phyloP scores from a whole-genome alignment of 2,113 vertebrate genomes.

The Halcyon senegalensis region DNA sequence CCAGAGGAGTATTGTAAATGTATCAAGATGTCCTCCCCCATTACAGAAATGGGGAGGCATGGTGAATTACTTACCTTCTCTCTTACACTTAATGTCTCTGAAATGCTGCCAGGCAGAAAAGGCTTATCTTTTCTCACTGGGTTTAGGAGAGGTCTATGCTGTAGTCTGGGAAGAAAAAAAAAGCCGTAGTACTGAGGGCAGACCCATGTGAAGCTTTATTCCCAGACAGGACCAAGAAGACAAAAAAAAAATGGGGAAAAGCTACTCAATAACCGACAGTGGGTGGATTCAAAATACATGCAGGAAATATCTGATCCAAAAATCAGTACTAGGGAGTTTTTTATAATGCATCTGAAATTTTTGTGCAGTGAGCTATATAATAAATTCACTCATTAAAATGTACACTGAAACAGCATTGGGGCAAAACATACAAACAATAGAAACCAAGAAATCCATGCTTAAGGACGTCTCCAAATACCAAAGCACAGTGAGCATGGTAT shows the following conservation, averaged over 20 bases:
- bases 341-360: conserved; percentile 48
- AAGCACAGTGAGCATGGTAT: neutral
- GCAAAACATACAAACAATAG: conserved; percentile 29
- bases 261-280: neutral
- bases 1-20: conserved; percentile 82
- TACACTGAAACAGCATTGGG: conserved; percentile 30
- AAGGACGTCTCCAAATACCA: conserved; percentile 1
- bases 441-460: conserved; percentile 26
- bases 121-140: conserved; percentile 73
- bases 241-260: neutral
- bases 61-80: conserved; percentile 84
- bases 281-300: conserved; percentile 19
- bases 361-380: conserved; percentile 53
- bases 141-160: conserved; percentile 63
- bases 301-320: conserved; percentile 43
- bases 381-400: conserved; percentile 53
- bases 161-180: conserved; percentile 48
- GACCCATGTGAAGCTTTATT: neutral
- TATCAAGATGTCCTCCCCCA: conserved; percentile 83
- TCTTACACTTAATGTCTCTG: conserved; percentile 82
- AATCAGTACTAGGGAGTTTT: conserved; percentile 27
- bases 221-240: neutral
- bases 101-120: conserved; percentile 78
- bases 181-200: neutral
- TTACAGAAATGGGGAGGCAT: conserved; percentile 82